Conservation (phyloP, 2,888 invertebrate species). For the Ptilodon capucinus region DNA sequence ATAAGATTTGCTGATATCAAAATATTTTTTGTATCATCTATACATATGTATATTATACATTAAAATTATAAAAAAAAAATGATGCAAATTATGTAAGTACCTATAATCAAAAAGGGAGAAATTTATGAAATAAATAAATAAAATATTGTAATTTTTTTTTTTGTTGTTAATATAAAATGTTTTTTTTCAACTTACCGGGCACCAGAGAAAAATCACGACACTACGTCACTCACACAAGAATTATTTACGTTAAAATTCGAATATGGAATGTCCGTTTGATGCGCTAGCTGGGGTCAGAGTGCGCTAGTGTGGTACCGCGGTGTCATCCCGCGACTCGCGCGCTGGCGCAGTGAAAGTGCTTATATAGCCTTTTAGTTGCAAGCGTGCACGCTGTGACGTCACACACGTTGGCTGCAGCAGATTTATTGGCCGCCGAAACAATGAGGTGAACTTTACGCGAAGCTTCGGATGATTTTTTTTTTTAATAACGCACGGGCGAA, state of each 20-base stretch:
- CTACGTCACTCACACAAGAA: constrained; percentile 63
- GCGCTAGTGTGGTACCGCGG: constrained; percentile 58
- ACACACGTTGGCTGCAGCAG: constrained; percentile 41
- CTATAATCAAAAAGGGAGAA: too few relatives aligned
- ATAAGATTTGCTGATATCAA: not conserved
- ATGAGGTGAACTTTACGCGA: constrained; percentile 42
- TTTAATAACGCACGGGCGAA: constrained; percentile 6
- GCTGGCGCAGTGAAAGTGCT: constrained; percentile 72
- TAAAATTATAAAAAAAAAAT: not conserved
- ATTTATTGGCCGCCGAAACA: constrained; percentile 40
- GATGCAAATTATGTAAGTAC: too few relatives aligned
- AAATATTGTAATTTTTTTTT: not conserved
- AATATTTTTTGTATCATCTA: not conserved
- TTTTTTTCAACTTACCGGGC: constrained; percentile 56
- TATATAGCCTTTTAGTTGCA: constrained; percentile 75
- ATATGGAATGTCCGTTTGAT: constrained; percentile 34
- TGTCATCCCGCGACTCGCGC: constrained; percentile 70
- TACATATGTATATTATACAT: too few relatives aligned
- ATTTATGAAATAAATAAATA: too few relatives aligned
- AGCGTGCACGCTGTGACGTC: constrained; percentile 55
- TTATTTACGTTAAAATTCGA: constrained; percentile 18
- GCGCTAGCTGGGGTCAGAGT: constrained; percentile 71
- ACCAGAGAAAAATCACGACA: constrained; percentile 62
- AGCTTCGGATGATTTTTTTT: constrained; percentile 24
- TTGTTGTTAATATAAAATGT: constrained; percentile 2